Evolutionary conservation across 92 coral and sea anemone genomes (phyloP), one percentile per base, ranked within the genome.

Genomic region (Zoanthus sansibaricus): DNA sequence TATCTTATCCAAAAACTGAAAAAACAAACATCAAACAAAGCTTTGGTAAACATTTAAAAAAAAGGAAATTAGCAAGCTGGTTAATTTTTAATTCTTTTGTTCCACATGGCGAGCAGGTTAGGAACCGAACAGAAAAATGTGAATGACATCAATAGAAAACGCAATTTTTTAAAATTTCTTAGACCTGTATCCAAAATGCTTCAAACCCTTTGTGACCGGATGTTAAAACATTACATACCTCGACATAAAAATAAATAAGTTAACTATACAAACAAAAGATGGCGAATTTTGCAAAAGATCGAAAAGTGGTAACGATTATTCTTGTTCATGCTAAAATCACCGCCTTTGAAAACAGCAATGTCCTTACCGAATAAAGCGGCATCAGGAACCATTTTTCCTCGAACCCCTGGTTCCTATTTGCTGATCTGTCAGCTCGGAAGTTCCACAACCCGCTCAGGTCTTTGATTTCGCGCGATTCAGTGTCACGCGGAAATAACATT

Each of bases 381-480:
- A 91, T 86, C 6, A 75, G 20, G 61, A 80, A 95, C 99, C 99
- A 97, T 2, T 75, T 74, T 46, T 92, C 91, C 31, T 88, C 85
- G 79, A 95, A 95, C 0, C 99, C 98, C 6, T 93, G 98, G 31
- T 89, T 89, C 87, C 99, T 86, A 66, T 86, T 82, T 2, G 78
- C 45, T 4, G 95, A 90, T 91, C 46, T 89, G 66, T 97, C 99
- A 0, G 94, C 97, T 32, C 99, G 93, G 84, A 97, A 97, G 71
- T 91, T 87, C 99, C 99, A 97, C 70, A 97, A 55, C 9, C 99
- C 98, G 52, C 88, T 86, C 62, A 97, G 87, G 25, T 97, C 98
- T 79, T 97, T 97, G 72, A 97, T 92, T 87, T 97, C 95, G 14
- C 99, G 94, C 56, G 95, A 93, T 80, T 95, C 98, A 13, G 99